Evolutionary conservation across 2,113 vertebrate genomes (phyloP), one percentile per base, ranked within the genome.

Genomic region (Lontra canadensis): DNA sequence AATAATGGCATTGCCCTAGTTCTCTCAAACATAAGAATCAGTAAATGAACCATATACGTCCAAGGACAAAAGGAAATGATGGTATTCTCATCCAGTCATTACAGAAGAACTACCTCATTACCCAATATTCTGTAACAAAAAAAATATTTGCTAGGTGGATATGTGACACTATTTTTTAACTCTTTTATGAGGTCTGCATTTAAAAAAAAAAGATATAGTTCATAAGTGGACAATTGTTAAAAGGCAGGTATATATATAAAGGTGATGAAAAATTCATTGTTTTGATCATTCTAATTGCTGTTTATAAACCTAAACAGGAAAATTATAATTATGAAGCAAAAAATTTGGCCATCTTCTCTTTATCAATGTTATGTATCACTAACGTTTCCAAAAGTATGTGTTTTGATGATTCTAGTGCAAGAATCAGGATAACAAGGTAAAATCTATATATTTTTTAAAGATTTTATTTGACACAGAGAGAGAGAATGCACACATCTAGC

Each of bases 361-460:
- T 23, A 59, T 57, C 29, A 73, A 71, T 71, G 69, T 69, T 86
- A 49, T 31, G 7, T 25, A 25, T 9, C 31, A 93, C 44, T 29
- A 23, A 34, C 80, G 31, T 89, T 93, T 85, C 63, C 63, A 57
- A 74, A 85, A 94, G 25, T 80, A 44, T 39, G 39, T 67, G 7
- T 39, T 95, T 44, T 94, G 78, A 85, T 80, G 39, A 95, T 71
- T 82, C 55, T 78, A 92, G 25, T 79, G 7, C 82, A 96, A 47
- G 3, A 74, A 52, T 17, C 39, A 44, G 49, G 83, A 59, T 34
- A 82, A 55, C 1, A 82, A 52, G 21, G 26, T 6, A 92, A 36
- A 92, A 49, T 13, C n/a, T 88, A 29, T n/a, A 17, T 34, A 34
- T 17, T 34, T 67, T 65, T 67, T 67, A 67, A 34, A 67, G 63